Base-by-base conservation (phyloP, 2,113 vertebrate species). In the Platanista minor region DNA sequence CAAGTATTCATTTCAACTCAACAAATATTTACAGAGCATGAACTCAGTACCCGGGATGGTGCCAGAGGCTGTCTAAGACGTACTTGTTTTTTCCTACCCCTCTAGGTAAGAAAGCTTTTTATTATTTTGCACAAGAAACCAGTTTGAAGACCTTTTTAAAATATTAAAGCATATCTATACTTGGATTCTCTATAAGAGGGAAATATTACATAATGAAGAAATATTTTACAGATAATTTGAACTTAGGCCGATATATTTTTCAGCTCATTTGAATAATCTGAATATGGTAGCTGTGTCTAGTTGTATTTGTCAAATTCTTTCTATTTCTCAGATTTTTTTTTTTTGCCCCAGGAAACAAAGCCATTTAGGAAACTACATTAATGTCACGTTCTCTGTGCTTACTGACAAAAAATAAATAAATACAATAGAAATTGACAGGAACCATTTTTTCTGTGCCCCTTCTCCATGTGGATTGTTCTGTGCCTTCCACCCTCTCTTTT, bases 181-280 rank as follows among this genome's bases (percentile, higher is more conserved):
- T 59, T 97, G 2, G 71, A 14, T 29, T 85, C 17, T 91, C 75
- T 85, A 64, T 52, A 72, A 89, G 39, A 83, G 41, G 14, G 6
- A 90, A 92, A 85, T 61, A 41, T 61, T 82, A 90, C 1, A 61
- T 87, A 95, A 89, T 20, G 27, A 91, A 91, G 66, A 94, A 91
- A 89, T 92, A 85, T 94, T 46, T 97, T 74, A 87, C 1, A 91
- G 43, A 81, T 29, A 77, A 25, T 92, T 57, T 49, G 61, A 90
- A 87, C 27, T 84, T 84, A 88, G 74, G 80, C 64, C 1, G 25
- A 64, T 90, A 71, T 57, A 93, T 96, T 97, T 86, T 91, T 81
- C 23, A 97, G 59, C 74, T 91, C 59, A 98, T 88, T 61, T 67
- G 75, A 49, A 83, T 97, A 80, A 98, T 95, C 39, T 69, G 81